Evolutionary conservation across 2,888 invertebrate genomes (phyloP).

Genomic region (Steinernema carpocapsae): DNA sequence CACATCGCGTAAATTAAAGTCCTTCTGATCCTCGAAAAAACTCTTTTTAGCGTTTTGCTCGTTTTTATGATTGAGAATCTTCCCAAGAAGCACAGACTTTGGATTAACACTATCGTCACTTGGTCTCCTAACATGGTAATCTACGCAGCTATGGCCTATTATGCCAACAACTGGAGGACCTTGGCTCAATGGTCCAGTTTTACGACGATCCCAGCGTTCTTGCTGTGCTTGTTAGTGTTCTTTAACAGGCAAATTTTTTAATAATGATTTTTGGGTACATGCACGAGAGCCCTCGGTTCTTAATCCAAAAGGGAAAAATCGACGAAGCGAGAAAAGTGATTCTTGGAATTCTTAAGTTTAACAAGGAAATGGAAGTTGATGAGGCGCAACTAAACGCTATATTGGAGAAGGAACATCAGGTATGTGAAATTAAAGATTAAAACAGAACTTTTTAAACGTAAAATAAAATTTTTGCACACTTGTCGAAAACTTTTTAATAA

Average conservation of each 20-base stretch:
- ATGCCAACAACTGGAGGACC: conserved; percentile 58
- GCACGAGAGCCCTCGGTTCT: conserved; percentile 61
- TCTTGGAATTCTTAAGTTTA: conserved; percentile 49
- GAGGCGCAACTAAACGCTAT: conserved; percentile 51
- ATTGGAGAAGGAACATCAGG: conserved; percentile 50
- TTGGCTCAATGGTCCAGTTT: conserved; percentile 54
- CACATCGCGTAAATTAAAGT: conserved; percentile 49
- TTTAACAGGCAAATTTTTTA: conserved; percentile 1
- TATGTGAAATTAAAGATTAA: neutral
- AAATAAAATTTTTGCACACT: too few species aligned
- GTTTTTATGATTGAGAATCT: conserved; percentile 63
- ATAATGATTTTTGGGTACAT: conserved; percentile 47
- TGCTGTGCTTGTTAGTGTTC: conserved; percentile 52
- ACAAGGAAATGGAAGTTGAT: conserved; percentile 47
- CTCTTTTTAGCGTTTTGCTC: conserved; percentile 47
- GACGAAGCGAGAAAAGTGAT: conserved; percentile 57
- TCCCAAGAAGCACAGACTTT: conserved; percentile 62
- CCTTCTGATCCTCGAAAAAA: neutral
- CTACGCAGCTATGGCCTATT: conserved; percentile 55
- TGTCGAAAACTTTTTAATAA: too few species aligned
- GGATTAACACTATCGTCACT: conserved; percentile 60
- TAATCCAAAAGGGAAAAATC: conserved; percentile 61
- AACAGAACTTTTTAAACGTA: too few species aligned
- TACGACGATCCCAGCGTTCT: conserved; percentile 55
- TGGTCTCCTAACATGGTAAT: conserved; percentile 65